phyloP scores from a whole-genome alignment of 2,797 vertebrate genomes.

The Leucoraja ocellata region DNA sequence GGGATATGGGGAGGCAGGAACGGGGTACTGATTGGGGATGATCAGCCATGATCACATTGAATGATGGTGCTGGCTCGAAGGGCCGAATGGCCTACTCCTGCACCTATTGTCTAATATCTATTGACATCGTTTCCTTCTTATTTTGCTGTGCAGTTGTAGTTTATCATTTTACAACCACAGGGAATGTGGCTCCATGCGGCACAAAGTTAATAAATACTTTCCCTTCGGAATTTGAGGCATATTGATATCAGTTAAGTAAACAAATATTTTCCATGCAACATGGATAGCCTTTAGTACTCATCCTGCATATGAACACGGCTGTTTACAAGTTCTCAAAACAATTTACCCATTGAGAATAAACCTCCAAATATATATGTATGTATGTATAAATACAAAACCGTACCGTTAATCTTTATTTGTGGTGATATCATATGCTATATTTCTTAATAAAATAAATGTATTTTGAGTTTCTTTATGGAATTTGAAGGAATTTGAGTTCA shows the following conservation, averaged over 20 bases:
- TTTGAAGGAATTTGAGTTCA: neutral
- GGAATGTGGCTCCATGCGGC: neutral
- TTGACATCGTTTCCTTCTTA: neutral
- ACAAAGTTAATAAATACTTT: neutral
- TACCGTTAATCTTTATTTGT: neutral
- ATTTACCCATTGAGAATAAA: neutral
- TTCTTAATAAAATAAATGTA: neutral
- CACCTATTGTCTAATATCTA: too few species aligned
- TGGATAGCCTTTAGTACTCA: neutral
- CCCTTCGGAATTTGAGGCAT: neutral
- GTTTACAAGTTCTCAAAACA: neutral
- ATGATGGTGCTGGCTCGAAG: too few species aligned
- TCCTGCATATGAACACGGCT: neutral
- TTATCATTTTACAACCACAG: neutral
- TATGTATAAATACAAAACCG: too few species aligned
- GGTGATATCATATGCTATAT: neutral
- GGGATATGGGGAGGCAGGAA: too few species aligned
- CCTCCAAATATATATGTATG: neutral
- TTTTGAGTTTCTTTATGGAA: conserved; percentile 6
- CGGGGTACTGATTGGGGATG: too few species aligned
- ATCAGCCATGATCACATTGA: too few species aligned
- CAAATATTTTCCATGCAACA: neutral
- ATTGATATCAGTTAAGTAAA: neutral
- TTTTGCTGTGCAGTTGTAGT: neutral
- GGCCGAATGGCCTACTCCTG: too few species aligned